phyloP scores from a whole-genome alignment of 2,113 vertebrate species.

The Orcinus orca region DNA sequence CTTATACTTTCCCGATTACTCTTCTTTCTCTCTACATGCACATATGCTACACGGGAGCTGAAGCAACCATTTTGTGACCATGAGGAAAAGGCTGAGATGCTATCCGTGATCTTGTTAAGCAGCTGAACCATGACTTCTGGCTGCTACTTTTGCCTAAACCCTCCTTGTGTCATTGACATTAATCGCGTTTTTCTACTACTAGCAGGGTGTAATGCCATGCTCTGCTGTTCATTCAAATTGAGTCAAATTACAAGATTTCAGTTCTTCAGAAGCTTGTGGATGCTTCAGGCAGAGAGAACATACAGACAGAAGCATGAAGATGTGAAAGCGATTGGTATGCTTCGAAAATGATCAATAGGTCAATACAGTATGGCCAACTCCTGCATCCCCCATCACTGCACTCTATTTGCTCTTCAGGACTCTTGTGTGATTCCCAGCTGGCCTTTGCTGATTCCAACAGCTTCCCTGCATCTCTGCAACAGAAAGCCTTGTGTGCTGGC shows the following conservation, averaged over 20 bases:
- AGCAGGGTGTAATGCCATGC: neutral
- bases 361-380: neutral
- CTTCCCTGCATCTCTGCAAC: constrained; percentile 3
- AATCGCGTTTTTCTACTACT: neutral
- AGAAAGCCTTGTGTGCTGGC: neutral
- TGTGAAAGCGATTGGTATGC: neutral
- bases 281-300: neutral
- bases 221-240: neutral
- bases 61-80: neutral
- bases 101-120: neutral
- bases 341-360: neutral
- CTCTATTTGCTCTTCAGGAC: constrained; percentile 35
- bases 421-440: neutral
- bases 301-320: neutral
- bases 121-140: neutral
- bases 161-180: neutral
- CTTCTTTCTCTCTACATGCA: neutral
- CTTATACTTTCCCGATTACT: neutral
- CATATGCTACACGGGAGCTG: neutral
- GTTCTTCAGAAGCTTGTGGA: neutral
- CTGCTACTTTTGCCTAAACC: neutral
- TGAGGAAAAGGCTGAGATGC: neutral
- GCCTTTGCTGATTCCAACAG: constrained; percentile 31
- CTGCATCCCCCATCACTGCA: neutral
- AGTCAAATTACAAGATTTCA: constrained; percentile 13